Percentiles rank a stretch among this genome's conserved stretches.
These are phyloP conservation scores for Cosmopolites sordidus DNA, from an alignment of 2,888 invertebrate species.

Conservation along the genomic window DNA sequence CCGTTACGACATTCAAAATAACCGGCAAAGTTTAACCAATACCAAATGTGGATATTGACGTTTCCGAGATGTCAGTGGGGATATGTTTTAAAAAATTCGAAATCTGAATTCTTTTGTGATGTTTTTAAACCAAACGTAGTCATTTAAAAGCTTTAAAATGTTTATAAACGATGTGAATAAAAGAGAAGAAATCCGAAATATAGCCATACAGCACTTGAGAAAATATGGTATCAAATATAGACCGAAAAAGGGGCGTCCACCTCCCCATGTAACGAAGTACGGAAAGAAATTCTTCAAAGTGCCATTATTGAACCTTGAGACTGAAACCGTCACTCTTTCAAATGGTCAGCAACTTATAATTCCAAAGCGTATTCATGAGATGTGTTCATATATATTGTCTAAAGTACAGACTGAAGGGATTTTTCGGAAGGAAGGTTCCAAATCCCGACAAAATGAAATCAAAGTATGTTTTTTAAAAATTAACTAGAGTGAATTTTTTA, in stretches of 20 bases:
- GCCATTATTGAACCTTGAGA: constrained; percentile 51
- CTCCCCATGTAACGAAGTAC: constrained; percentile 46
- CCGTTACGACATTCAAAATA: too few species aligned
- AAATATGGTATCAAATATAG: constrained; percentile 68
- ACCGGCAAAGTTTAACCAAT: too few species aligned
- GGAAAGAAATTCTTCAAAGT: constrained; percentile 53
- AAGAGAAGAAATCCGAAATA: constrained; percentile 53
- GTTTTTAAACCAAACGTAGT: not conserved
- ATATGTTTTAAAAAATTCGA: constrained; percentile 7
- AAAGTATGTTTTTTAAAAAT: constrained; percentile 51
- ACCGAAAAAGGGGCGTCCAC: constrained; percentile 60
- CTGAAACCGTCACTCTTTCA: constrained; percentile 57
- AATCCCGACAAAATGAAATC: constrained; percentile 75
- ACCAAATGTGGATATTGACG: too few species aligned
- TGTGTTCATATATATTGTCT: constrained; percentile 64
- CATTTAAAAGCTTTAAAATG: constrained; percentile 41
- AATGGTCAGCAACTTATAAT: constrained; percentile 68
- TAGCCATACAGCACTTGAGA: constrained; percentile 63
- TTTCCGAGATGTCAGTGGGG: too few species aligned
- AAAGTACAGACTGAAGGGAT: constrained; percentile 76
- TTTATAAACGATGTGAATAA: constrained; percentile 54
- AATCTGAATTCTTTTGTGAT: constrained; percentile 5
- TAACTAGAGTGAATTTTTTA: not conserved
- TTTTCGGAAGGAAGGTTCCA: constrained; percentile 85
- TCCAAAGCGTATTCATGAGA: constrained; percentile 68